Percentiles rank a stretch among this genome's conserved stretches.
These are phyloP conservation scores for Zosterops hypoxanthus DNA, from an alignment of 2,113 vertebrate genomes.

Conservation along the genomic window DNA sequence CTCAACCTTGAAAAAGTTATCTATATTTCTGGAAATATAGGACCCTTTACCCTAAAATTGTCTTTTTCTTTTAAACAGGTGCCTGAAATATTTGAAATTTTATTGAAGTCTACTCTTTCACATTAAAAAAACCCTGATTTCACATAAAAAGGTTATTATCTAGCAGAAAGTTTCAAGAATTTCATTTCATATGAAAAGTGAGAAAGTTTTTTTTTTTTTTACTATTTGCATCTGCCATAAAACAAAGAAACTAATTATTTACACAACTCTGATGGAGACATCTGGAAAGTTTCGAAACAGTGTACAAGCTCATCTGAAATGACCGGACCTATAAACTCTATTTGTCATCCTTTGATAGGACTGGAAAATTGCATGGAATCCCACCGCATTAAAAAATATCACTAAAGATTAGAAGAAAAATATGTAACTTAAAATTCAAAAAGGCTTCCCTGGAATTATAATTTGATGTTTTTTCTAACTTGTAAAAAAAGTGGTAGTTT, in stretches of 20 bases:
- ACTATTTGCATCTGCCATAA: neutral
- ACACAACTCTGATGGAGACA: neutral
- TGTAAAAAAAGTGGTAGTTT: neutral
- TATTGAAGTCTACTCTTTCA: neutral
- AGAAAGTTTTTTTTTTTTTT: neutral
- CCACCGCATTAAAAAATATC: neutral
- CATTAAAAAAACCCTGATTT: neutral
- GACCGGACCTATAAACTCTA: neutral
- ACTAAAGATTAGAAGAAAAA: neutral
- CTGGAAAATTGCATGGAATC: neutral
- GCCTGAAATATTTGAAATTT: neutral
- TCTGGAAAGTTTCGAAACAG: constrained; percentile 5
- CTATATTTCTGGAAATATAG: neutral
- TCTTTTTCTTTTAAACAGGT: neutral
- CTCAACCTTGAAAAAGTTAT: neutral
- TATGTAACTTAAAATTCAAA: neutral
- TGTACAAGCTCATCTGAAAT: neutral
- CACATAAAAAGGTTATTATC: neutral
- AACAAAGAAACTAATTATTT: constrained; percentile 10
- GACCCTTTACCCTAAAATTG: neutral
- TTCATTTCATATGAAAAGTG: neutral
- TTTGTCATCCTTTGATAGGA: neutral
- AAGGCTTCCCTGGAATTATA: neutral
- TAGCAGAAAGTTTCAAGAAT: neutral
- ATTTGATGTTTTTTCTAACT: neutral